Evolutionary conservation across 2,888 invertebrate genomes (phyloP), one percentile per base, ranked within the genome.

Genomic region (Dryobotodes eremita): DNA sequence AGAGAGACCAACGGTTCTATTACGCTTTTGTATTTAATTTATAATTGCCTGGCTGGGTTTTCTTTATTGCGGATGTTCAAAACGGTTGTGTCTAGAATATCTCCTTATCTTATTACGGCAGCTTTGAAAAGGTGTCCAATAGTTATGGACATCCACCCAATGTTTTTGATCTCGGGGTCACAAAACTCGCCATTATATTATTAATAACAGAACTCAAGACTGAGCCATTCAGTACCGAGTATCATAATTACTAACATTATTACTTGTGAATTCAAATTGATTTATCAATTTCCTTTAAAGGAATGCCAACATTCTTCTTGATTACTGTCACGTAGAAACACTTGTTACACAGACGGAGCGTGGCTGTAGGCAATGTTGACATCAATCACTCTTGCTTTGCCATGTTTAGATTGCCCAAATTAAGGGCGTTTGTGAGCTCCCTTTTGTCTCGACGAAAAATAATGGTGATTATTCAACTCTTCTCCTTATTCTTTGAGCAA

Each of bases 321-420:
- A 94, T 93, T 93, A 92, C 90, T 93, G 94, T 94, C 93, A 94
- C 95, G 95, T 94, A 95, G 92, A 76, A 95, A 94, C 94, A 95
- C 95, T 95, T 95, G 94, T 95, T 94, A 94, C 94, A 90, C 92
- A 90, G 91, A 88, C 89, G 79, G 86, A 88, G 83, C 64, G 80
- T 83, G 70, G 80, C 91, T 93, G 91, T 90, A 88, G 87, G 82
- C 79, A 17, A 80, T 80, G 79, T 79, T 79, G 64, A 80, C 93
- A 93, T 94, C 92, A 92, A 94, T 94, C 93, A 94, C 91, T 88
- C 88, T 91, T 88, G 92, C 89, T 89, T 82, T 89, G 92, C 93
- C 87, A 93, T 95, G 94, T 95, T 95, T 95, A 94, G 94, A 95
- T 95, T 95, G 93, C 91, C 91, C 92, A 94, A 95, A 95, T 95